phyloP scores from a whole-genome alignment of 2,797 vertebrate species.

The Novumbra hubbsi region DNA sequence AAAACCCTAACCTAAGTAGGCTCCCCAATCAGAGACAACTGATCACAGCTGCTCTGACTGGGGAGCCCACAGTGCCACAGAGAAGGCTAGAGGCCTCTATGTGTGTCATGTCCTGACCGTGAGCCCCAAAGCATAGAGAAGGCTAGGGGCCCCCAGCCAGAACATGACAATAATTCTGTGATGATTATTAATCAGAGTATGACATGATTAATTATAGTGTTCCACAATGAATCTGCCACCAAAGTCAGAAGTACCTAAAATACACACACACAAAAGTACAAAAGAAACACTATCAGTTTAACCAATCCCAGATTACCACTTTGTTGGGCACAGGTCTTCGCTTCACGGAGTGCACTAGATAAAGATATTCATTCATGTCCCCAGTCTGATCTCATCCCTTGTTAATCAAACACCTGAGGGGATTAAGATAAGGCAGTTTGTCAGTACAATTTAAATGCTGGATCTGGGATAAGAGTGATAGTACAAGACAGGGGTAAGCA shows the following conservation, averaged over 20 bases:
- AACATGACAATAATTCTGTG: no score
- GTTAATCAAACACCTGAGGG: constrained; percentile 29
- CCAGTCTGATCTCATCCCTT: constrained; percentile 16
- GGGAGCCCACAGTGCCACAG: no score
- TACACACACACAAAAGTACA: background rate
- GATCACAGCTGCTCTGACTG: no score
- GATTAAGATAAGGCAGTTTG: constrained; percentile 10
- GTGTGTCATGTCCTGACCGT: no score
- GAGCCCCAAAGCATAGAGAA: no score
- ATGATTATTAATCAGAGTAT: no score
- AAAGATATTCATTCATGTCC: constrained; percentile 49
- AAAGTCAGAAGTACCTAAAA: constrained; percentile 13
- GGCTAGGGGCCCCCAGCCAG: no score
- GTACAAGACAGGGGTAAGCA: no score
- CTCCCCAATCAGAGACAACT: no score
- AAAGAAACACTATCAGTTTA: background rate
- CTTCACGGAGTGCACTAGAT: constrained; percentile 40
- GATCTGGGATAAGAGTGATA: background rate
- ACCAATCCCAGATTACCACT: constrained; percentile 34
- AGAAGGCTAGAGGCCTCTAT: no score
- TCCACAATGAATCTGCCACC: constrained; percentile 37
- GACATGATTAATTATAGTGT: no score
- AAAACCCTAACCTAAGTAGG: no score
- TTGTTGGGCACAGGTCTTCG: constrained; percentile 23
- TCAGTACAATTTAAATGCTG: constrained; percentile 20